phyloP scores from a whole-genome alignment of 1,140 invertebrate species.

The Drosophila gunungcola region DNA sequence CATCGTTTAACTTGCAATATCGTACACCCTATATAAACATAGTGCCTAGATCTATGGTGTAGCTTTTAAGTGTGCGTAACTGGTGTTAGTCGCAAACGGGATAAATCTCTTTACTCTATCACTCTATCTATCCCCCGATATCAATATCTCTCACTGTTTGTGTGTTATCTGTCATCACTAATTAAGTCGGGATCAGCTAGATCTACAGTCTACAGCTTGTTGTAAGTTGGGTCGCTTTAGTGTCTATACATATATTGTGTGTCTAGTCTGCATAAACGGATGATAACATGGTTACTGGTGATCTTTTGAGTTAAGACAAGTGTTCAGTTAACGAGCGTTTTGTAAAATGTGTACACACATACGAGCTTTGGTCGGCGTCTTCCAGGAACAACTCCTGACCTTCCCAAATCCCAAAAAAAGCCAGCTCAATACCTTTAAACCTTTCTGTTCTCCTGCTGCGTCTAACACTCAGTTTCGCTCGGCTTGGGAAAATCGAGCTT shows the following conservation, averaged over 20 bases:
- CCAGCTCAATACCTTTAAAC: neutral
- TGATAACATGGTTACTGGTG: conserved; percentile 59
- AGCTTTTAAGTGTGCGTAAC: conserved; percentile 78
- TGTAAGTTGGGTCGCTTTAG: conserved; percentile 54
- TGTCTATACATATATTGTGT: conserved; percentile 40
- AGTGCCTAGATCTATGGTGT: conserved; percentile 44
- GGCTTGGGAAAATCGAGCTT: conserved; percentile 29
- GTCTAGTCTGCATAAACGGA: conserved; percentile 38
- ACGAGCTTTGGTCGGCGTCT: conserved; percentile 12
- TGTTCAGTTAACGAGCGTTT: neutral
- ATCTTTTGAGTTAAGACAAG: neutral
- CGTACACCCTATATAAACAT: conserved; percentile 28
- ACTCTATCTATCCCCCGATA: conserved; percentile 38
- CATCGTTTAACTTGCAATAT: conserved; percentile 47
- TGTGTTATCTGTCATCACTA: conserved; percentile 80
- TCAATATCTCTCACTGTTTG: conserved; percentile 43
- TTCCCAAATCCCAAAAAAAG: neutral
- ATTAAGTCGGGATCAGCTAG: conserved; percentile 55
- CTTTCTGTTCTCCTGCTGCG: conserved; percentile 38
- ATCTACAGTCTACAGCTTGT: conserved; percentile 24
- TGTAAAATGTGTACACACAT: neutral
- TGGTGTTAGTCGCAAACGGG: conserved; percentile 83
- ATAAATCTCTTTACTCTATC: conserved; percentile 26
- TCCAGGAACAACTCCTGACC: neutral
- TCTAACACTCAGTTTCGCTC: conserved; percentile 70